Conservation (phyloP, 2,113 vertebrate species). For the Ctenomys sociabilis region DNA sequence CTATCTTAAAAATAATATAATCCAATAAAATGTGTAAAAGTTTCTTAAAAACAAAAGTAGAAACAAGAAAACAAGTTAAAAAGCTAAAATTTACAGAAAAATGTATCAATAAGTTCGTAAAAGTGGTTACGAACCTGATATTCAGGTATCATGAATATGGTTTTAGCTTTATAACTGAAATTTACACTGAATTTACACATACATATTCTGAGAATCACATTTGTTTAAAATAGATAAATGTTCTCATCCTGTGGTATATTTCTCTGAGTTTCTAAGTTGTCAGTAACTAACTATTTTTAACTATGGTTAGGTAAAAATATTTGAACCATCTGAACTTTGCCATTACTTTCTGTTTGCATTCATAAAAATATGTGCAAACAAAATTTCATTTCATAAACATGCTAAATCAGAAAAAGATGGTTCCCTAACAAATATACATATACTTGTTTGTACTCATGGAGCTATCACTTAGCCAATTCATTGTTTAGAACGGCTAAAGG, state of each 20-base stretch:
- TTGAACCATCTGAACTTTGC: background rate
- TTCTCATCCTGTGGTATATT: background rate
- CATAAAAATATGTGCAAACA: background rate
- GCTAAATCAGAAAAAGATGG: background rate
- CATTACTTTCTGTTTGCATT: background rate
- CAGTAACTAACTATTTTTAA: background rate
- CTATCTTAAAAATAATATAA: constrained; percentile 26
- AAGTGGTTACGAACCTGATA: background rate
- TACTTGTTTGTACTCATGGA: background rate
- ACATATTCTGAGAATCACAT: background rate
- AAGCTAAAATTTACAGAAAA: background rate
- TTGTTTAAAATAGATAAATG: background rate
- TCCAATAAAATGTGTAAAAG: background rate
- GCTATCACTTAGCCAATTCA: background rate
- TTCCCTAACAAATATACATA: background rate
- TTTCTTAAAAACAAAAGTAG: background rate
- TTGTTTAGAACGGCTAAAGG: background rate
- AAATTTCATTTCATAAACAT: constrained; percentile 27
- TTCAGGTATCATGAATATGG: background rate
- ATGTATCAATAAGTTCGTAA: background rate
- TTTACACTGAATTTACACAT: background rate
- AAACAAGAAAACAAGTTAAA: constrained; percentile 1
- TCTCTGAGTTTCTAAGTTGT: background rate
- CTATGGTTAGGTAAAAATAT: background rate
- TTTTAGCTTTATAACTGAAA: constrained; percentile 32